Evolutionary conservation across 64 coral and sea anemone species (phyloP), one percentile per base, ranked within the genome.

Genomic region (Cladopsammia gracilis): DNA sequence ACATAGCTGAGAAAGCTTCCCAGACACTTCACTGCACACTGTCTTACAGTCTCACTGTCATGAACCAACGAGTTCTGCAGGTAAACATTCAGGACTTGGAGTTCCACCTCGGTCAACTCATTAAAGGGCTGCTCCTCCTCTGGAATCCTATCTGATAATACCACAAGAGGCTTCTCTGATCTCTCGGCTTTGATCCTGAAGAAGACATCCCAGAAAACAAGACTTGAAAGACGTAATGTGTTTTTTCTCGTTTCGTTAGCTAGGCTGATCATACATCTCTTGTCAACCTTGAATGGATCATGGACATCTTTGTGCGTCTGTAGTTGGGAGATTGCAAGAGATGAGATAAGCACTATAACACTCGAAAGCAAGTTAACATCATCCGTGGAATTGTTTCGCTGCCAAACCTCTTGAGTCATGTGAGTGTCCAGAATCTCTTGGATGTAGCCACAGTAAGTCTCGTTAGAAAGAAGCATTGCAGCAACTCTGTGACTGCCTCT

Each of bases 11-110:
- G 49, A 24, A 96, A 77, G 42, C 74, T 86, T 20, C 24, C 42
- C 24, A 96, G 46, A 48, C 95, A 96, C 45, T 78, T 81, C 13
- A 93, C 84, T 20, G 90, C 86, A 78, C 90, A 86, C 25, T 50
- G 47, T 54, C 79, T 71, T 42, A 96, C 70, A 34, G 73, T 52
- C 56, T 96, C 91, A 64, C 78, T 90, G 64, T 96, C 95, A 20
- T 96, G 47, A 34, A 93, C 69, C 10, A 96, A 18, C 3, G 70
- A 88, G 54, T 96, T 96, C 79, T 96, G 95, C 45, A 96, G 19
- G 43, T 85, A 93, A 54, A 90, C 83, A 58, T 93, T 48, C 20
- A 96, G 18, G 7, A 93, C 71, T 26, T 82, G 53, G 22, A 73
- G 83, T 25, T 96, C 94, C 25, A 58, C 58, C 12, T 69, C 72